Evolutionary conservation across 2,888 invertebrate species (phyloP).

Genomic region (Therioaphis trifolii): DNA sequence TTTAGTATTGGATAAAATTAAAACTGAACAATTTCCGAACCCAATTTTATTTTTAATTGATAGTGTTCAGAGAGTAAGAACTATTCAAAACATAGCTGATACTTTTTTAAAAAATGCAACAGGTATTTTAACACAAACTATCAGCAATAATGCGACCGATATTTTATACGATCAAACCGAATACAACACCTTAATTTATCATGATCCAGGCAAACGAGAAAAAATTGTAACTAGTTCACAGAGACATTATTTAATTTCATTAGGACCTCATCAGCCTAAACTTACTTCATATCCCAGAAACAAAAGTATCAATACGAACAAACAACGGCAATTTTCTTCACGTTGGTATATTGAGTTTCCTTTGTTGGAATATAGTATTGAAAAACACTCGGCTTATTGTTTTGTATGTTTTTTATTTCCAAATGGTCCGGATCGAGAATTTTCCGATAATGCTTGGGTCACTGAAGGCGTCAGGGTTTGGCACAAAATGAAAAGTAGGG

Average conservation of each 20-base stretch:
- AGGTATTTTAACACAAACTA: conserved; percentile 15
- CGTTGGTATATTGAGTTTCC: not conserved
- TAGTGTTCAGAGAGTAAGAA: conserved; percentile 1
- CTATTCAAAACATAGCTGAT: conserved; percentile 11
- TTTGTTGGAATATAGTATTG: not conserved
- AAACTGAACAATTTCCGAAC: not conserved
- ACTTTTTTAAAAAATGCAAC: conserved; percentile 15
- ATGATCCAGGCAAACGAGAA: conserved; percentile 22
- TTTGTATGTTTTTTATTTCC: not conserved
- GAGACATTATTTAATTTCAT: conserved; percentile 29
- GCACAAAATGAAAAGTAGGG: too few species aligned
- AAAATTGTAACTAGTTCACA: conserved; percentile 8
- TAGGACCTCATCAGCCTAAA: conserved; percentile 34
- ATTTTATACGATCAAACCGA: too few species aligned
- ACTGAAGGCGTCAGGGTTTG: too few species aligned
- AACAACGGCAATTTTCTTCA: conserved; percentile 20
- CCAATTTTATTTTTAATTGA: conserved; percentile 31
- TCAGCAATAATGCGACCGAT: not conserved
- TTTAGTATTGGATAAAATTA: conserved; percentile 14
- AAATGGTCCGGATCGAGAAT: not conserved
- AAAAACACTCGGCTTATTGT: not conserved
- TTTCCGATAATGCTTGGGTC: too few species aligned
- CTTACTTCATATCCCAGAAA: conserved; percentile 19
- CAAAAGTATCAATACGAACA: conserved; percentile 10
- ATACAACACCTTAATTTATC: too few species aligned